Percentiles rank a stretch among this genome's conserved stretches.
Conservation (phyloP, 2,113 vertebrate species). For the Origma solitaria region DNA sequence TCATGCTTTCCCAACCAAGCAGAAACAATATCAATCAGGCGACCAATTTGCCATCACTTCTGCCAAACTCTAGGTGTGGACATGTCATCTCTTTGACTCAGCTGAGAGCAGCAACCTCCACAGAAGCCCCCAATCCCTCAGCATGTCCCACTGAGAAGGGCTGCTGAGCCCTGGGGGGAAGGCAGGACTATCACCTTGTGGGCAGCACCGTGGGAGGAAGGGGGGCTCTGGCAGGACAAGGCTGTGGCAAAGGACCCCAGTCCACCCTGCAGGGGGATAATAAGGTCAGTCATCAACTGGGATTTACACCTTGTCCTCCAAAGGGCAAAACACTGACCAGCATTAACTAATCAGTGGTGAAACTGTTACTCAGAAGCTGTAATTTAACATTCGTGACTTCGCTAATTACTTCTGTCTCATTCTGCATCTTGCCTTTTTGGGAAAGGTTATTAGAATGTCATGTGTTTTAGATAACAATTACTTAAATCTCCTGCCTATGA, state of each 20-base stretch:
- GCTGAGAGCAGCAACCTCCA: neutral
- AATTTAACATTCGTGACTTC: neutral
- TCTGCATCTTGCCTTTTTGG: neutral
- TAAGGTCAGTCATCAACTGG: neutral
- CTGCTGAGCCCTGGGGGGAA: neutral
- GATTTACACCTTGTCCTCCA: neutral
- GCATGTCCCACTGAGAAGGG: neutral
- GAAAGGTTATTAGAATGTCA: neutral
- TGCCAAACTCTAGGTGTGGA: neutral
- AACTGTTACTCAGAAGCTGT: neutral
- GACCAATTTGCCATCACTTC: neutral
- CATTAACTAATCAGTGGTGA: neutral
- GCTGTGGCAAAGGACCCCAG: neutral
- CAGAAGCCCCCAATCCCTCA: neutral
- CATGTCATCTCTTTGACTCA: neutral
- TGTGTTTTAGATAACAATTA: neutral
- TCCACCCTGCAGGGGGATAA: neutral
- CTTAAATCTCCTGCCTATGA: neutral
- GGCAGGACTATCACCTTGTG: rapidly evolving
- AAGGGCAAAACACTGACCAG: neutral
- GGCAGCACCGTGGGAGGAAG: neutral
- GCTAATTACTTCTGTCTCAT: neutral
- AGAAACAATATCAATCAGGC: neutral
- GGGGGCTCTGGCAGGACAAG: neutral
- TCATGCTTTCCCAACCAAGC: neutral